Base-by-base conservation (phyloP, 2,888 invertebrate genomes). In the Macrosiphum euphorbiae region DNA sequence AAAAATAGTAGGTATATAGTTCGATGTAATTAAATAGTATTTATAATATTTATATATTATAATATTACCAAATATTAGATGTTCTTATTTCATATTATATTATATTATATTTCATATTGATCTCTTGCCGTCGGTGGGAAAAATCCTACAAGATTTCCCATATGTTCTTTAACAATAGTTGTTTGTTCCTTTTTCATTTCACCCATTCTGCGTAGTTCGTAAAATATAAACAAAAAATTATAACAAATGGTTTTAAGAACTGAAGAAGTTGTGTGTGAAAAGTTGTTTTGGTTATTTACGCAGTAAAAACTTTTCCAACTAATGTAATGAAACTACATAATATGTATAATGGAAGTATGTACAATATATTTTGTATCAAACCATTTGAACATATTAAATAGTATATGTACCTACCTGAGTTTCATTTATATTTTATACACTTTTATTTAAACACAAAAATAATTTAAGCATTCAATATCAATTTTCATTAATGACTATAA, bases 151-250 rank as follows among this genome's bases (percentile, higher is more conserved):
- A 91, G 55, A 58, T 50, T 61, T n/a, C 41, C 58, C 55, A 41
- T 26, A 24, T 91, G 91, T n/a, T 58, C 61, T n/a, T 91, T 16
- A 10, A 91, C n/a, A n/a, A 47, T 35, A 35, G 44, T 58, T 86
- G 44, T 61, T n/a, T 58, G 58, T 86, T 55, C 78, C 11, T 86
- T 86, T 58, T 58, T 58, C 47, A 91, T 91, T 55, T 86, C 44
- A 1, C 20, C n/a, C 86, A 91, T 44, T n/a, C 91, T 91, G 58
- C 28, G 3, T 41, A 41, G 26, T 26, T 41, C 26, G 3, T 24
- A 47, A 24, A 67, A 90, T 35, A 47, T 67, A 67, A 61, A 67
- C 58, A 88, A 58, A 88, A 44, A 41, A n/a, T 88, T 88, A 88
- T 78, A 85, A 78, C 35, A 35, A 78, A 78, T 78, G 78, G 35